A percentile compares a stretch with the other conserved stretches of the same genome.
Conservation (phyloP, 2,113 vertebrate species). For the Coptodon rendalli region DNA sequence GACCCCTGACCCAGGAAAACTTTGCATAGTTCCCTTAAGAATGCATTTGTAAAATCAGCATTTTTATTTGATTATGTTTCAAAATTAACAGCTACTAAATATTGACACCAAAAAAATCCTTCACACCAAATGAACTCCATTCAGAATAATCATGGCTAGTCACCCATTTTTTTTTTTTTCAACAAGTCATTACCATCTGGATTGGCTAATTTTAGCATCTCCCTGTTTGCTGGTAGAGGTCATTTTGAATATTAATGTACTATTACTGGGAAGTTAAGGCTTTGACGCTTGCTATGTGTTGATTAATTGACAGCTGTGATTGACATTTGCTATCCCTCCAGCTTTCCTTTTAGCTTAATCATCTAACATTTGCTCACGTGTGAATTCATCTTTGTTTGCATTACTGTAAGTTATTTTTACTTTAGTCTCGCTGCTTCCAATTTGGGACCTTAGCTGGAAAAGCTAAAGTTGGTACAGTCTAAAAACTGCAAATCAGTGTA, state of each 20-base stretch:
- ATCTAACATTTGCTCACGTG: not conserved
- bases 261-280: not conserved
- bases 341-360: not conserved
- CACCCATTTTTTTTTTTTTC: not conserved
- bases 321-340: not conserved
- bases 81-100: not conserved
- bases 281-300: not conserved
- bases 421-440: not conserved
- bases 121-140: not conserved
- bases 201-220: not conserved
- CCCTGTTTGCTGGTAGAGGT: not conserved
- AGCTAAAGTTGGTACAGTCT: not conserved
- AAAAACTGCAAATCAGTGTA: not conserved
- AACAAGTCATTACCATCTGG: not conserved
- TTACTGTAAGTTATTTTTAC: not conserved
- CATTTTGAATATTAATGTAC: not conserved
- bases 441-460: accelerated
- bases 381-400: not conserved
- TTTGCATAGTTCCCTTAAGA: not conserved
- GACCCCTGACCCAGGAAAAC: not conserved
- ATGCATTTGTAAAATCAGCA: not conserved
- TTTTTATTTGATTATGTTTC: not conserved
- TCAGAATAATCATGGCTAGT: not conserved
- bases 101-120: not conserved
- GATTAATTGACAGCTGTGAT: not conserved